A percentile compares a stretch with the other conserved stretches of the same genome.
phyloP scores from a whole-genome alignment of 1,140 invertebrate genomes.

The Arion vulgaris region DNA sequence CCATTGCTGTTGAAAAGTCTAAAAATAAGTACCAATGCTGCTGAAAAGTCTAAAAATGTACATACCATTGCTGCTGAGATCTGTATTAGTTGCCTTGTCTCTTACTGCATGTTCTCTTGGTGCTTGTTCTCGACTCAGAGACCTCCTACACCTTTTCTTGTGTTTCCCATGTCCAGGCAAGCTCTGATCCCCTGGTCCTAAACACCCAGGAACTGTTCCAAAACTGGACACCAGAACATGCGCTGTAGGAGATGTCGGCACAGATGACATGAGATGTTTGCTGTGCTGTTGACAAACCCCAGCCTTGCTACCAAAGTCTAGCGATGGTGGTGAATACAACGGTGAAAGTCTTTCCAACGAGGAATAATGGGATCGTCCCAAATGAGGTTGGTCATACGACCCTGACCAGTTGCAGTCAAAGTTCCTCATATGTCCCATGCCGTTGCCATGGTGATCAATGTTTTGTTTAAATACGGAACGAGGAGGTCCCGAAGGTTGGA shows the following conservation, averaged over 20 bases:
- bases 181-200: neutral
- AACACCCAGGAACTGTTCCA: neutral
- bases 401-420: constrained; percentile 16
- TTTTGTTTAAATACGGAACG: constrained; percentile 16
- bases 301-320: neutral
- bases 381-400: constrained; percentile 8
- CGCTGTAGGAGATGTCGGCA: neutral
- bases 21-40: too few relatives aligned
- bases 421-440: neutral
- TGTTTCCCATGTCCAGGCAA: constrained; percentile 50
- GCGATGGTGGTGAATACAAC: neutral
- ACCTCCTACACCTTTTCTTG: constrained; percentile 55
- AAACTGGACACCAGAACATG: constrained; percentile 3
- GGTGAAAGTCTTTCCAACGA: constrained; percentile 13
- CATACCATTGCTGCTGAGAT: constrained; percentile 70
- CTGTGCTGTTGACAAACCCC: neutral
- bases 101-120: neutral
- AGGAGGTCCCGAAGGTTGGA: neutral
- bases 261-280: neutral
- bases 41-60: too few relatives aligned
- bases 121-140: constrained; percentile 50
- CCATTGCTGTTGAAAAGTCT: too few relatives aligned
- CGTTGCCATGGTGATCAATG: neutral
- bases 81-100: constrained; percentile 70
- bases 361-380: neutral